Evolutionary conservation across 2,113 vertebrate species (phyloP), one percentile per base, ranked within the genome.

Genomic region (Phalacrocorax brasilianus): DNA sequence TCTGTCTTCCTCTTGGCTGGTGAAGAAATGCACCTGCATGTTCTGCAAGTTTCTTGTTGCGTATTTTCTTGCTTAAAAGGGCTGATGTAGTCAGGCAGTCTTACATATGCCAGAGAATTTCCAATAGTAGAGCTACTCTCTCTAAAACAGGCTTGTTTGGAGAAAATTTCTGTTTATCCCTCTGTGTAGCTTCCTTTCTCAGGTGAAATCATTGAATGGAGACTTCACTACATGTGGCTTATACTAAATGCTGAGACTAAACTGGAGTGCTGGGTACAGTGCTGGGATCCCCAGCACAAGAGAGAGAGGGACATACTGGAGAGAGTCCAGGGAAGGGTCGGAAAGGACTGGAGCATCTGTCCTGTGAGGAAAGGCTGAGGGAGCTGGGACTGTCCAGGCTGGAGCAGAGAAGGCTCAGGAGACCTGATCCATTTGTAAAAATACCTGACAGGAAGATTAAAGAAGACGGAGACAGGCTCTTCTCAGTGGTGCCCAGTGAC

Each of bases 221-320:
- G 28, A 45, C 24, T 66, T 85, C 21, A 38, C 19, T 33, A 19
- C 19, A 5, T 1, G 6, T 23, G 9, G 38, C 17, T 78, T 74
- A 44, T 7, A 28, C 8, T 30, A 2, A 58, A 16, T 14, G 59
- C 32, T 91, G 27, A 77, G 38, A 42, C 38, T 66, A 21, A 14
- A 40, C 10, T 13, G 42, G 28, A 68, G 21, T 18, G 21, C 16
- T 30, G 35, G 5, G 24, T 44, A 17, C 33, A 27, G 33, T 20
- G 12, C n/a, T 52, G 47, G 11, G 8, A 7, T 75, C 32, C 21
- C 32, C 52, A 35, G 12, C 7, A 44, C 19, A 67, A 30, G 23
- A 8, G 3, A 75, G 45, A 40, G 4, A 0, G 4, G 3, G 23
- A 50, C n/a, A 38, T 21, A 42, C 28, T 17, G 11, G 33, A 50